Percentiles rank a stretch among this genome's conserved stretches.
phyloP scores from a whole-genome alignment of 2,797 vertebrate genomes.

The Cichlasoma orientale region DNA sequence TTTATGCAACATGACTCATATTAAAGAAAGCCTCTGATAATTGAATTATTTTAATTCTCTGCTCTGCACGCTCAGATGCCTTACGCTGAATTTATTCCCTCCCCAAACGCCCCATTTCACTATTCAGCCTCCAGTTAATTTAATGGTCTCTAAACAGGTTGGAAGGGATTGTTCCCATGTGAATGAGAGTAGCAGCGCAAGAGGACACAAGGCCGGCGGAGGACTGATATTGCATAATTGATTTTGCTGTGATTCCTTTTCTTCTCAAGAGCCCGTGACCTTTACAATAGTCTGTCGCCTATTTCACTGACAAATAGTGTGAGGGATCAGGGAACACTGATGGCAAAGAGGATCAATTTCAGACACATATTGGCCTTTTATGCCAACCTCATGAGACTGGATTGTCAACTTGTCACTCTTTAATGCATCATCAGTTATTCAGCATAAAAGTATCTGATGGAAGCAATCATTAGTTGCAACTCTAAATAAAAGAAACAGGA shows the following conservation, averaged over 20 bases:
- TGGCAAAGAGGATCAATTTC: neutral
- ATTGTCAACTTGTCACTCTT: neutral
- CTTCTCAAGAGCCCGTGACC: slow-evolving; percentile 14
- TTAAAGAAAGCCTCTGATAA: slow-evolving; percentile 63
- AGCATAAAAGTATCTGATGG: neutral
- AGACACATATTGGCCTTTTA: neutral
- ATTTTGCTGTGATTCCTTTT: slow-evolving; percentile 51
- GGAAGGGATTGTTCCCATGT: slow-evolving; percentile 36
- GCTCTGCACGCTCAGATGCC: slow-evolving; percentile 28
- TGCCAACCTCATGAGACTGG: neutral
- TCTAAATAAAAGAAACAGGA: neutral
- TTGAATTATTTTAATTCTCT: slow-evolving; percentile 60
- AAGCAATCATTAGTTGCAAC: neutral
- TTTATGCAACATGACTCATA: slow-evolving; percentile 64
- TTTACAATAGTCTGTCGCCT: slow-evolving; percentile 12
- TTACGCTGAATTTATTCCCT: slow-evolving; percentile 49
- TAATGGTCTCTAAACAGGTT: slow-evolving; percentile 64
- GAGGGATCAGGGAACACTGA: neutral
- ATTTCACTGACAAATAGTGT: slow-evolving; percentile 12
- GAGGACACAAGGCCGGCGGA: slow-evolving; percentile 1
- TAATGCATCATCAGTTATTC: neutral
- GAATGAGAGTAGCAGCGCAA: slow-evolving; percentile 33
- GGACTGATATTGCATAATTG: slow-evolving; percentile 53
- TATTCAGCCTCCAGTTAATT: slow-evolving; percentile 61
- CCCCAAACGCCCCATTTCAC: slow-evolving; percentile 48